A percentile compares a stretch with the other conserved stretches of the same genome.
These are phyloP conservation scores for Palythoa grandiflora DNA, from an alignment of 92 coral and sea anemone genomes.

Conservation along the genomic window DNA sequence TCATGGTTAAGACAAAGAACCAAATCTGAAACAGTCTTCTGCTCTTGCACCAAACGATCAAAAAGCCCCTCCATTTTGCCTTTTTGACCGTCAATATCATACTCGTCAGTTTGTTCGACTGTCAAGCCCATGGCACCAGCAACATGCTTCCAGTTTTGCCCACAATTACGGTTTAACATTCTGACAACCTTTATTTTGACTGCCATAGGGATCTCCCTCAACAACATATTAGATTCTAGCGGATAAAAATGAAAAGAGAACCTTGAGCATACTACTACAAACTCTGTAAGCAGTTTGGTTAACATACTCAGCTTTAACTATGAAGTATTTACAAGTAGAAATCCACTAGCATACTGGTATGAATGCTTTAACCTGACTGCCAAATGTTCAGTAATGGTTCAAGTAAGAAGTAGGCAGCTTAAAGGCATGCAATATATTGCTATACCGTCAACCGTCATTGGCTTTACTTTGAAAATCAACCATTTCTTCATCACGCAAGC, in stretches of 20 bases:
- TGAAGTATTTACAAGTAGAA: no score
- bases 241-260: neutral
- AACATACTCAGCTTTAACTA: neutral
- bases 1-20: slow-evolving; percentile 42
- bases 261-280: neutral
- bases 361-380: no score
- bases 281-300: neutral
- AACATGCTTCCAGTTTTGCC: slow-evolving; percentile 75
- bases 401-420: no score
- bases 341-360: no score
- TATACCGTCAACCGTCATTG: no score
- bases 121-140: slow-evolving; percentile 74
- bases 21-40: slow-evolving; percentile 57
- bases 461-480: no score
- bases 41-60: slow-evolving; percentile 62
- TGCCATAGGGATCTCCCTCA: slow-evolving; percentile 72
- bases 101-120: slow-evolving; percentile 46
- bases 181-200: slow-evolving; percentile 57
- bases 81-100: slow-evolving; percentile 20
- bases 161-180: slow-evolving; percentile 30
- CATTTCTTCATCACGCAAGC: no score
- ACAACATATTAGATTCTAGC: slow-evolving; percentile 57
- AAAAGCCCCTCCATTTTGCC: slow-evolving; percentile 80
- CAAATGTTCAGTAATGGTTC: no score
- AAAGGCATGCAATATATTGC: no score